Evolutionary conservation across 2,888 invertebrate genomes (phyloP).

Genomic region (Anarsia innoxiella): DNA sequence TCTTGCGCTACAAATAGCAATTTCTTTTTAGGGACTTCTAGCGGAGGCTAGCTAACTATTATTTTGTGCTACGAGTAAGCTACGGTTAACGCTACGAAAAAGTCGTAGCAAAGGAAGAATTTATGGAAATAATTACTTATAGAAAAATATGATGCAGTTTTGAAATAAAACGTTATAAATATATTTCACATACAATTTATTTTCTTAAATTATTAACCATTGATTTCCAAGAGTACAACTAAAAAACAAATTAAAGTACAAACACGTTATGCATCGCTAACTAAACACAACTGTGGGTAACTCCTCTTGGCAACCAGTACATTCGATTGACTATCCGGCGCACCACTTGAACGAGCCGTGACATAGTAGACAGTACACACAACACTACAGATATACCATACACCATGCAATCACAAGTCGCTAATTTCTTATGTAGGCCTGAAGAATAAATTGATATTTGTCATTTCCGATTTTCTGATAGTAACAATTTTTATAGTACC

Average conservation of each 20-base stretch:
- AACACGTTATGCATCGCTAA: constrained; percentile 75
- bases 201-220: constrained; percentile 76
- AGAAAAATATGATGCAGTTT: not conserved
- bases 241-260: constrained; percentile 76
- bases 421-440: not conserved
- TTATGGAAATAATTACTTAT: not conserved
- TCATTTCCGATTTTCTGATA: too few species aligned
- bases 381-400: not conserved
- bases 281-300: constrained; percentile 75
- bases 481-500: too few species aligned
- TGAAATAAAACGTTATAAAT: not conserved
- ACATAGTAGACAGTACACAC: constrained; percentile 23
- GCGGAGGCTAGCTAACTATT: too few species aligned
- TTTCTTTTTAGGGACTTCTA: too few species aligned
- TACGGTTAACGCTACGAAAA: constrained; percentile 7
- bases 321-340: constrained; percentile 67
- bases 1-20: not conserved
- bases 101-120: too few species aligned
- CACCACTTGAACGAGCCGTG: constrained; percentile 62
- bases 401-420: constrained; percentile 36
- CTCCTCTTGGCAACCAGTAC: constrained; percentile 73
- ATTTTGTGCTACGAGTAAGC: too few species aligned
- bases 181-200: constrained; percentile 74
- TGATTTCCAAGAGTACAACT: constrained; percentile 76
- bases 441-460: too few species aligned